Conservation (phyloP, 2,888 invertebrate species). For the Kuschelorhynchus macadamiae region DNA sequence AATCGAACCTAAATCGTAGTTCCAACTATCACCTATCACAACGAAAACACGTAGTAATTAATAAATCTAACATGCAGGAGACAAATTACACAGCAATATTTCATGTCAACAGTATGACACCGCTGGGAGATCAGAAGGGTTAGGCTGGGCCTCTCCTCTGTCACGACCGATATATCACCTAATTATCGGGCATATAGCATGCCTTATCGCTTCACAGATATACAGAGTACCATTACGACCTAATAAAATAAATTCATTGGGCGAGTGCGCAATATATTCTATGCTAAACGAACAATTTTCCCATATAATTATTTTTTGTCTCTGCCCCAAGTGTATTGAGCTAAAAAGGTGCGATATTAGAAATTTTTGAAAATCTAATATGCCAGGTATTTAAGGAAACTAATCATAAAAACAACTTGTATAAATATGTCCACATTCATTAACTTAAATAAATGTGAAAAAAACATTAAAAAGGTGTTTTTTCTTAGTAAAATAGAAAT, state of each 20-base stretch:
- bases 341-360: constrained; percentile 7
- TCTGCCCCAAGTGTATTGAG: neutral
- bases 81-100: constrained; percentile 64
- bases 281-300: constrained; percentile 3
- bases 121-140: constrained; percentile 63
- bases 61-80: constrained; percentile 64
- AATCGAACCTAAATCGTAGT: constrained; percentile 8
- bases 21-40: constrained; percentile 10
- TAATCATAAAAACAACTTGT: too few species aligned
- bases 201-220: constrained; percentile 42
- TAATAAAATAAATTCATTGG: constrained; percentile 27
- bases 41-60: constrained; percentile 60
- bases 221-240: constrained; percentile 9
- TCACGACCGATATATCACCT: constrained; percentile 48
- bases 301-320: neutral
- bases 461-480: too few species aligned
- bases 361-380: too few species aligned
- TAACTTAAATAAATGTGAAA: too few species aligned
- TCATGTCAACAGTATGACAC: constrained; percentile 64
- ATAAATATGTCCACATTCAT: too few species aligned
- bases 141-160: constrained; percentile 54
- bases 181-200: constrained; percentile 46
- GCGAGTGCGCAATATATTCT: constrained; percentile 3
- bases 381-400: too few species aligned
- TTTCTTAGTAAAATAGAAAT: too few species aligned